Base-by-base conservation (phyloP, 2,113 vertebrate genomes). In the Dryoscopus gambensis region DNA sequence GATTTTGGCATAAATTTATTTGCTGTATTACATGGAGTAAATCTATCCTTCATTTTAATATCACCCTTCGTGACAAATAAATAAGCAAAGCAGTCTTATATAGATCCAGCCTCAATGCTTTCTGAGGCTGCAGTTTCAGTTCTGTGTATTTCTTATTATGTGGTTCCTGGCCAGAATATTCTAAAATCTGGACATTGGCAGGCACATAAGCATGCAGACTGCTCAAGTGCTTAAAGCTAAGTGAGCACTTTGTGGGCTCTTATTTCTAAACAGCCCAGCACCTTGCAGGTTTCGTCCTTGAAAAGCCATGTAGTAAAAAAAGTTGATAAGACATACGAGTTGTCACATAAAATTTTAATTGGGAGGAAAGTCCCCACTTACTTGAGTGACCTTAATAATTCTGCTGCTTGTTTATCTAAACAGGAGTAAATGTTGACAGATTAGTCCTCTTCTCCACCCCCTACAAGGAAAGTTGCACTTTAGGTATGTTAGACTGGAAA, bases 401-500 rank as follows among this genome's bases (percentile, higher is more conserved):
- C 27, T 90, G 49, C 15, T 82, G 30, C 28, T 49, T 35, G 9
- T 52, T 70, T 85, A 39, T 46, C 33, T 80, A 50, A 80, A 60
- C 31, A 55, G 16, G 40, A 65, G 6, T 24, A 30, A 49, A 57
- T 4, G 7, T 13, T 52, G 44, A 53, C 40, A 69, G 44, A 47
- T 71, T 13, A 47, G n/a, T 28, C 15, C 20, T 67, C 22, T 67
- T 21, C 33, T 33, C 53, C 13, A 2, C 8, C 1, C 0, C 40
- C 8, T 50, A 24, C 24, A 19, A 13, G 30, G 35, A 9, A 62
- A 50, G 28, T 4, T 62, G 52, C 13, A 4, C 15, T 69, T 83
- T 1, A 6, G 19, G 3, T 40, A 39, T 0, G 1, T 5, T 5
- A 15, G 47, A 23, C 30, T 78, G 55, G 25, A 68, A 86, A 60